Base-by-base conservation (phyloP, 1,140 invertebrate genomes). In the Trachelipus rathkii region DNA sequence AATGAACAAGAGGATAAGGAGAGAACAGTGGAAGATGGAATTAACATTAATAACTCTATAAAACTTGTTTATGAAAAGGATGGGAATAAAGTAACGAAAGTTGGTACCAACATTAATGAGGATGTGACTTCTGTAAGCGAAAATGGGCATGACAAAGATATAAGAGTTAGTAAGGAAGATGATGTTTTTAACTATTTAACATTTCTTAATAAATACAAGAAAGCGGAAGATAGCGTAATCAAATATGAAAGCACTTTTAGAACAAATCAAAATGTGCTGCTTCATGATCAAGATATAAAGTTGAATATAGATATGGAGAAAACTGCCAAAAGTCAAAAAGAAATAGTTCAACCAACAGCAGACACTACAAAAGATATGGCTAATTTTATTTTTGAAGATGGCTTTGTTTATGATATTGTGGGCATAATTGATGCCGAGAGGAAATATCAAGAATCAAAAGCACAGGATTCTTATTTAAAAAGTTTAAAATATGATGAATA, bases 361-460 rank as follows among this genome's bases (percentile, higher is more conserved):
- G 33, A 33, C 6, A 3, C 6, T 6, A 33, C 6, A 3, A 33
- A 33, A 33, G 33, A 6, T 33, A 33, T 33, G 6, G 33, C 33
- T 33, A 33, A 33, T 33, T 33, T 33, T 33, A 33, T 33, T 33
- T 33, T 33, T 1, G 33, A 33, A 33, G 33, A 33, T 15, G 21
- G 13, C 45, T 73, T 33, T 21, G 19, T 43, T 15, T 70, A 69
- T 66, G 46, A 75, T 24, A 11, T 72, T 50, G 4, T 21, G 10
- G 70, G 15, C 2, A 43, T 72, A n/a, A 13, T 71, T 13, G 69
- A 24, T 21, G 70, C 75, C 8, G 75, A 76, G 15, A 33, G n/a
- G 53, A 45, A 71, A 23, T 72, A 76, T 23, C 44, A 76, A n/a
- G 69, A 60, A 46, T 60, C 33, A 33, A 33, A 33, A 33, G 33